Evolutionary conservation across 2,888 invertebrate species (phyloP), one percentile per base, ranked within the genome.

Genomic region (Lepidochrysops patricia): DNA sequence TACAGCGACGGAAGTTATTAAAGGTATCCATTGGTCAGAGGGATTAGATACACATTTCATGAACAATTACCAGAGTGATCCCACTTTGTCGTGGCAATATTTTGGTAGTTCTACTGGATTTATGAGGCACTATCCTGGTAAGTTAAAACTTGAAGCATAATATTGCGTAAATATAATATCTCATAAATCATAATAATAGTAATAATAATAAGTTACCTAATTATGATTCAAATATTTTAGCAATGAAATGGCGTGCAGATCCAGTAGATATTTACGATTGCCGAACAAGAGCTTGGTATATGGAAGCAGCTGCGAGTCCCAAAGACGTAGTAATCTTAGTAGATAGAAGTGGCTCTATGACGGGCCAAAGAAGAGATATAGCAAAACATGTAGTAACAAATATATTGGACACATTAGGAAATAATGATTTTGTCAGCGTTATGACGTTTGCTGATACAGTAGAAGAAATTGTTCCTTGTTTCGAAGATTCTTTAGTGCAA

Each of bases 361-460:
- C 94, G 57, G 97, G 97, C 12, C 92, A 92, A 82, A 90, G 94
- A 69, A 92, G 96, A 72, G 97, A 97, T 84, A 98, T 99, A 69
- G 98, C 98, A 59, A 92, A 93, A 79, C 95, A 95, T 77, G 95
- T 95, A 48, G 95, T 95, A 63, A 93, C 94, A 64, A 95, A 94
- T 71, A 98, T 99, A 67, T 90, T 99, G 67, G 98, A 98, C 73
- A 99, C 99, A 0, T 92, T 99, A 43, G 97, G 97, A 57, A 98
- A 98, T 82, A 98, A 99, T 83, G 99, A 99, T 84, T 99, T 96
- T 88, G 98, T 99, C 70, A 98, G 98, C 80, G 96, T 99, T 67
- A 94, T 96, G 86, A 95, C 95, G 76, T 99, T 98, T 90, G 95
- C 96, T 68, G 93, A 94, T 71, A 92, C 92, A 50, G 94, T 94